Conservation (phyloP, 2,888 invertebrate species). For the Drosophila algonquin region DNA sequence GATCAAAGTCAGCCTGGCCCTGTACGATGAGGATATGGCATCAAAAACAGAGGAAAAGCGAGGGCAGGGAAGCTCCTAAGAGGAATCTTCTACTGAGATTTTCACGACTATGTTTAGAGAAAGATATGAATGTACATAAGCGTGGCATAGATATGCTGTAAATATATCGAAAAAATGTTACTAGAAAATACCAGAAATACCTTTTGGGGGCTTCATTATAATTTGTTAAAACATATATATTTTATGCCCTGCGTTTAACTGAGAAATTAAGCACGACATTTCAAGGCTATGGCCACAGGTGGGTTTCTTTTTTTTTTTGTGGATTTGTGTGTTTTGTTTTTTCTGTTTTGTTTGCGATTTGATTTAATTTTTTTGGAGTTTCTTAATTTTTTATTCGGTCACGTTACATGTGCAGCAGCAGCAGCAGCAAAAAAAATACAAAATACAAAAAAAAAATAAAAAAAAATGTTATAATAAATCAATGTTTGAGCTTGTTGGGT, state of each 20-base stretch:
- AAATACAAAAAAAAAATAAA: neutral
- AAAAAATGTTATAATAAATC: constrained; percentile 57
- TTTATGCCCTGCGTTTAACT: constrained; percentile 70
- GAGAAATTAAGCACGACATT: constrained; percentile 77
- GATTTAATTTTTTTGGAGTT: constrained; percentile 55
- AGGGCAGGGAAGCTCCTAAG: neutral
- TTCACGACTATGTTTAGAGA: neutral
- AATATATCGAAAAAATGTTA: too few species aligned
- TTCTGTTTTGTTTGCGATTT: constrained; percentile 56
- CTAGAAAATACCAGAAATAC: constrained; percentile 45
- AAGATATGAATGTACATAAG: constrained; percentile 4
- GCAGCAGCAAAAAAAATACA: constrained; percentile 12
- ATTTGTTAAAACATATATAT: constrained; percentile 70
- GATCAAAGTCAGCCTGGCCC: too few species aligned
- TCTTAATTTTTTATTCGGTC: constrained; percentile 41
- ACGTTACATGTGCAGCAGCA: constrained; percentile 45
- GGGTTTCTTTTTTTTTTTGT: constrained; percentile 39
- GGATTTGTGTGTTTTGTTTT: constrained; percentile 53
- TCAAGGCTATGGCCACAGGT: constrained; percentile 58
- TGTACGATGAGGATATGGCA: too few species aligned
- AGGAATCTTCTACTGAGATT: neutral
- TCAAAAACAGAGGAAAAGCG: too few species aligned
- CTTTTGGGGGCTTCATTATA: constrained; percentile 64
- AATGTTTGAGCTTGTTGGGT: constrained; percentile 23
- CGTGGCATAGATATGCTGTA: too few species aligned